Conservation (phyloP, 2,113 vertebrate genomes). For the Glareola pratincola region DNA sequence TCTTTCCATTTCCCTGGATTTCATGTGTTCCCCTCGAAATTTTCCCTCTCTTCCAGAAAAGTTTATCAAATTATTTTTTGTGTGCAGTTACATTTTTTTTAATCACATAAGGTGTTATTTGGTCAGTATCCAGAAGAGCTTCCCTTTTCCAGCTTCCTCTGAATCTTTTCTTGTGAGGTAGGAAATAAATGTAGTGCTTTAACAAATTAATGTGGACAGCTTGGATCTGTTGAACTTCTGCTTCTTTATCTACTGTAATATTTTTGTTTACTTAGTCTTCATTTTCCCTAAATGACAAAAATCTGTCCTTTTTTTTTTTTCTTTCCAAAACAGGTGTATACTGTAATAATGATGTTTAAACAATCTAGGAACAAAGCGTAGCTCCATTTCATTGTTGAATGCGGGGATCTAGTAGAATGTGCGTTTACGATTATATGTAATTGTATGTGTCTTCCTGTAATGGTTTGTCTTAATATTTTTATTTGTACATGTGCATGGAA, state of each 20-base stretch:
- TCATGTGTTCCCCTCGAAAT: background rate
- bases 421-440: background rate
- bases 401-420: background rate
- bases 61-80: background rate
- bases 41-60: background rate
- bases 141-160: background rate
- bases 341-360: background rate
- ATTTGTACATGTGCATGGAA: conserved; percentile 14
- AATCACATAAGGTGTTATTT: background rate
- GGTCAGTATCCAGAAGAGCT: background rate
- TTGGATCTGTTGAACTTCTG: background rate
- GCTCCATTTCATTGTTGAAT: background rate
- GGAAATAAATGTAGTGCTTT: background rate
- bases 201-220: background rate
- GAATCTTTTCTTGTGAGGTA: background rate
- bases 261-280: conserved; percentile 6
- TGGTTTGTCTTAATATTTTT: conserved; percentile 33
- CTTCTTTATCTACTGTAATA: conserved; percentile 1
- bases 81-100: background rate
- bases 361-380: background rate
- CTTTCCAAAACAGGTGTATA: background rate
- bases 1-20: background rate
- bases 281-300: background rate
- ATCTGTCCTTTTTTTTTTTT: background rate
- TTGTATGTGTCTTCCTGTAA: background rate